phyloP scores from a whole-genome alignment of 2,797 vertebrate species.

The Anguilla pacifica region DNA sequence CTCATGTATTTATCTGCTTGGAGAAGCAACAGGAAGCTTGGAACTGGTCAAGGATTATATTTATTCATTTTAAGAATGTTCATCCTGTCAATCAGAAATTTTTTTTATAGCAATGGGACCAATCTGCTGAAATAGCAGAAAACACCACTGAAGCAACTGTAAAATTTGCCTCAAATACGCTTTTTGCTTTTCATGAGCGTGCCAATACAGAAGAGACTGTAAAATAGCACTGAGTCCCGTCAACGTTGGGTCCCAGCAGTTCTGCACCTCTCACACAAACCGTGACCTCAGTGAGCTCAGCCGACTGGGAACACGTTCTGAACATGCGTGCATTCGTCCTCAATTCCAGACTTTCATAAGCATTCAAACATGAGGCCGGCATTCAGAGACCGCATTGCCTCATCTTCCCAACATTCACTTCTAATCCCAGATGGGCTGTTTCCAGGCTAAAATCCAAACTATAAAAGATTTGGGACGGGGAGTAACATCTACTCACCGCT shows the following conservation, averaged over 20 bases:
- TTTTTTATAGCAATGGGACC: conserved; percentile 10
- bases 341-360: conserved; percentile 41
- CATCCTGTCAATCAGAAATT: neutral
- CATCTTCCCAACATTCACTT: conserved; percentile 44
- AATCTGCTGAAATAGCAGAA: neutral
- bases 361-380: conserved; percentile 43
- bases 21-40: conserved; percentile 18
- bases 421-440: conserved; percentile 45
- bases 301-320: conserved; percentile 25
- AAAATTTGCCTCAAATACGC: conserved; percentile 2
- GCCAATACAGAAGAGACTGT: neutral
- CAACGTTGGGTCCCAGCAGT: conserved; percentile 10
- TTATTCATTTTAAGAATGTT: conserved; percentile 28
- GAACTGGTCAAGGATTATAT: conserved; percentile 24
- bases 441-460: conserved; percentile 30
- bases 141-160: neutral
- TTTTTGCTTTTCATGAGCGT: neutral
- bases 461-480: conserved; percentile 11
- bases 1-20: conserved; percentile 29
- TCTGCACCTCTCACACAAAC: conserved; percentile 30
- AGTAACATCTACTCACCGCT: neutral
- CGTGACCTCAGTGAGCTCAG: conserved; percentile 42
- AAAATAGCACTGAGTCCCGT: conserved; percentile 25
- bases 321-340: conserved; percentile 35
- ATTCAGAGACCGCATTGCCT: conserved; percentile 28